A percentile compares a stretch with the other conserved stretches of the same genome.
Evolutionary conservation across 2,113 vertebrate genomes (phyloP).

Genomic region (Onychostoma macrolepis): DNA sequence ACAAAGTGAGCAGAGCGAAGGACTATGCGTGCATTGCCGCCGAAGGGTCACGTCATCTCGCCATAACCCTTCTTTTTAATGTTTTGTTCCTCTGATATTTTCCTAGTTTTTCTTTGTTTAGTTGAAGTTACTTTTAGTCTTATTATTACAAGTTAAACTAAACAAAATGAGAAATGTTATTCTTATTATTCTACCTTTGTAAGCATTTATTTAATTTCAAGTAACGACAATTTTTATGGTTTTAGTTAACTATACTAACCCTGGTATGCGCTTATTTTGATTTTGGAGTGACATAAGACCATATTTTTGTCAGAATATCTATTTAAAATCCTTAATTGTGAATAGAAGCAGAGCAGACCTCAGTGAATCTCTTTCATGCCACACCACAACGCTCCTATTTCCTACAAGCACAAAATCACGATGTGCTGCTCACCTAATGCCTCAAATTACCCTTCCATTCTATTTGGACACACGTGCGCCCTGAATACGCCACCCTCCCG

Average conservation of each 20-base stretch:
- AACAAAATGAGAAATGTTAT: too few species aligned
- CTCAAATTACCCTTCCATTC: slow-evolving; percentile 31
- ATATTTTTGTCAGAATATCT: not conserved
- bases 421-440: slow-evolving; percentile 22
- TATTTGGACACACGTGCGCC: not conserved
- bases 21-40: too few species aligned
- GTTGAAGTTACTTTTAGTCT: not conserved
- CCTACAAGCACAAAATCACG: not conserved
- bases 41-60: too few species aligned
- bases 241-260: too few species aligned
- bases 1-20: too few species aligned
- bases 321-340: not conserved
- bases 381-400: not conserved
- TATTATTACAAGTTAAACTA: too few species aligned
- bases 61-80: too few species aligned
- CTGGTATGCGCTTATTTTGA: not conserved
- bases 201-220: not conserved
- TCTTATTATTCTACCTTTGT: too few species aligned
- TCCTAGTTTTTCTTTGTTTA: not conserved
- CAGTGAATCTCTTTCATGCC: not conserved
- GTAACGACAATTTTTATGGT: too few species aligned
- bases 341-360: not conserved
- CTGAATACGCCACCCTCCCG: not conserved
- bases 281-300: not conserved
- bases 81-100: too few species aligned